Base-by-base conservation (phyloP, 2,888 invertebrate species). In the Cylloceria caligata region DNA sequence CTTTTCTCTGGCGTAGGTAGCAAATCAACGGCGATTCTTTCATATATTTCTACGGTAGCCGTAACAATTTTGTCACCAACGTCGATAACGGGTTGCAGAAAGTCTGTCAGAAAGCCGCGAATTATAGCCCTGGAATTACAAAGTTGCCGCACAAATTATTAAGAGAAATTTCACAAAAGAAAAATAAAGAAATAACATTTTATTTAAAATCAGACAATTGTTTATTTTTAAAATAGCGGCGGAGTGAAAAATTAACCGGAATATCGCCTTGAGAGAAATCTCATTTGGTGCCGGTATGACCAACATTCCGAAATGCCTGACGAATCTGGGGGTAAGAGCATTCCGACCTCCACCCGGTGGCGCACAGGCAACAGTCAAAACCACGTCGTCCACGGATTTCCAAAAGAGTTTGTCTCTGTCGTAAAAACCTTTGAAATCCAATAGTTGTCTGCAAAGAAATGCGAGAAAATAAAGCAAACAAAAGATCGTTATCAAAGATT, bases 271-370 rank as follows among this genome's bases (percentile, higher is more conserved):
- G 93, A 98, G 94, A 0, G 97, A 96, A 7, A 94, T 94, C 77
- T 96, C 95, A 85, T 95, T 96, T 27, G 98, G 98, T 0, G 96
- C 94, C 3, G 98, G 97, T 86, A 98, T 96, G 36, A 96, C 94
- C 80, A 98, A 93, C 93, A 98, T 95, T 13, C 96, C 97, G 93
- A 98, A 98, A 93, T 98, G 98, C 3, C 98, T 94, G 2, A 97
- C 95, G 92, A 97, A 98, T 86, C 98, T 94, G 0, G 96, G 96
- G 0, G 97, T 97, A 13, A 98, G 94, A 9, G 97, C 96, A 90
- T 98, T 97, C 62, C 97, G 94, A 0, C 98, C 98, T 9, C 98
- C 98, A 0, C 98, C 98, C 0, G 98, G 98, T 0, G 98, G 98
- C 0, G 96, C 97, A 92, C 98, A 98, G 76, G 98, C 98, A 55